Conservation (phyloP, 2,113 vertebrate species). For the Osmerus eperlanus region DNA sequence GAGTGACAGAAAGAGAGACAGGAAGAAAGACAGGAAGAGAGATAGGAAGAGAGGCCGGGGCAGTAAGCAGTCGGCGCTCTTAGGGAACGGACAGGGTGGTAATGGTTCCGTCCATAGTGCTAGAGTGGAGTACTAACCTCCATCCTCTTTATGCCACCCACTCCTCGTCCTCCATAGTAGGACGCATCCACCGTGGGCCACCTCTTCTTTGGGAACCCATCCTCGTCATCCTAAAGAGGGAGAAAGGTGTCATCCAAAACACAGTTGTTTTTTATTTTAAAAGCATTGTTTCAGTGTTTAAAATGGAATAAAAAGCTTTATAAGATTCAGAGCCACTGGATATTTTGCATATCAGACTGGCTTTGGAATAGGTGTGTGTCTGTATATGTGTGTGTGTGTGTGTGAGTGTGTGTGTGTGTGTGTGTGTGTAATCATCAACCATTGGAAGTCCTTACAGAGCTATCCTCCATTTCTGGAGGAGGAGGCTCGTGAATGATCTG, state of each 20-base stretch:
- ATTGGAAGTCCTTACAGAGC: slow-evolving; percentile 58
- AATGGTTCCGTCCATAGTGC: neutral
- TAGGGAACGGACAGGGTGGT: too few relatives aligned
- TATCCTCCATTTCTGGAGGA: slow-evolving; percentile 62
- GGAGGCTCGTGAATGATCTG: slow-evolving; percentile 75
- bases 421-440: neutral
- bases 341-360: neutral
- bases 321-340: neutral
- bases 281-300: neutral
- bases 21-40: too few relatives aligned
- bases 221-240: slow-evolving; percentile 65
- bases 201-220: slow-evolving; percentile 69
- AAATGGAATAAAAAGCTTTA: neutral
- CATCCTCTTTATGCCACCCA: slow-evolving; percentile 97
- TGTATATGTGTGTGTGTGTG: neutral
- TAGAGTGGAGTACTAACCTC: slow-evolving; percentile 72
- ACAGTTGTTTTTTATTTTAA: neutral
- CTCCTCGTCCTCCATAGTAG: slow-evolving; percentile 93
- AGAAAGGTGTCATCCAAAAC: neutral
- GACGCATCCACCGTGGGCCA: slow-evolving; percentile 90
- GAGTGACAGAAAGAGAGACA: too few relatives aligned
- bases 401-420: neutral
- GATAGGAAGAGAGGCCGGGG: too few relatives aligned
- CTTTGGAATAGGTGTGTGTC: too few relatives aligned
- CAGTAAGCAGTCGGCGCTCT: too few relatives aligned